Base-by-base conservation (phyloP, 1,140 invertebrate species). In the Drosophila orosa region DNA sequence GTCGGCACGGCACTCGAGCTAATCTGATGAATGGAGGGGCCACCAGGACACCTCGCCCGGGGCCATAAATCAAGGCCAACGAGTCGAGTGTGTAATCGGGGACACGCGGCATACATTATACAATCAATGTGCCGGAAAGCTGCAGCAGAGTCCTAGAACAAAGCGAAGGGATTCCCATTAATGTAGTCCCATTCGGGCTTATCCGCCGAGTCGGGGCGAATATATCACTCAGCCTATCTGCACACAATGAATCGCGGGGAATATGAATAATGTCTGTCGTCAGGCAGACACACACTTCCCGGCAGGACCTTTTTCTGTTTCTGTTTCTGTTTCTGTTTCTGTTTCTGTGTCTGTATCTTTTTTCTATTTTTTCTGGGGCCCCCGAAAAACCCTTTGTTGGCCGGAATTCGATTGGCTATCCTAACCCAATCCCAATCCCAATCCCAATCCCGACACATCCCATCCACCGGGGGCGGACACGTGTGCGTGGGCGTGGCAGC, bases 231-330 rank as follows among this genome's bases (percentile, higher is more conserved):
- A 15, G 55, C 25, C 62, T 59, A 77, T 67, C 74, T 68, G 39
- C 50, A 22, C 48, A 69, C 68, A 48, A 71, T 24, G 65, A 48
- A 58, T 58, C 66, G 54, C 50, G 31, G 31, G 65, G 68, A 58
- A 71, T 71, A 72, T 72, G 68, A 72, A 72, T 71, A 71, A 71
- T 71, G 68, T 31, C 50, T 58, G 65, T 71, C 67, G 63, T 68
- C 66, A 42, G 66, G 39, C 66, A 55, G 66, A 54, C 35, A 22
- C 50, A 67, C 50, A 55, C 61, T 67, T 45, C 29, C 40, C 37
- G 60, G 25, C 52, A 58, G 27, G 62, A 39, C 65, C 40, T 69
- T 62, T 45, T 58, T 69, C 24, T 48, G 37, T 33, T 68, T 57
- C 25, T 78, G 47, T 31, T 52, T 35, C 19, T 19, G 6, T 31